These are phyloP conservation scores for Patella pellucida DNA, from an alignment of 2,888 invertebrate species.

Conservation along the genomic window DNA sequence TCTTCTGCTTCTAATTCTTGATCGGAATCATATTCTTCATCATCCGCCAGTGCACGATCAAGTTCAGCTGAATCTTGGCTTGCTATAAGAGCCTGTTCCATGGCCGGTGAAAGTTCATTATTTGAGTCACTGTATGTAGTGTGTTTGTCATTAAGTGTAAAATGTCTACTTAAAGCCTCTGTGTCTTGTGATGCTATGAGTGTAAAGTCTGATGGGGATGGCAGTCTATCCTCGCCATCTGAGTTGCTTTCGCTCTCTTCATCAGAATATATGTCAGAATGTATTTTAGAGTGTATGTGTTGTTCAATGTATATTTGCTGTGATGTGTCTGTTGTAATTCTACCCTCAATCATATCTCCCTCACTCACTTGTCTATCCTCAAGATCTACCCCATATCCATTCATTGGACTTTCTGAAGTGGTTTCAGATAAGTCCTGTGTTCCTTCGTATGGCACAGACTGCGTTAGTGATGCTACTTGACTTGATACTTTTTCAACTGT, in stretches of 20 bases:
- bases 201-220: constrained; percentile 68
- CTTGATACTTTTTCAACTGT: background rate
- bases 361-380: constrained; percentile 27
- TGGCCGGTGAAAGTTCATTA: constrained; percentile 28
- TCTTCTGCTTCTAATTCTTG: constrained; percentile 23
- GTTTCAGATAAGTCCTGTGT: constrained; percentile 45
- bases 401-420: constrained; percentile 43
- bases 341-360: constrained; percentile 46
- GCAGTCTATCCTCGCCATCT: constrained; percentile 55
- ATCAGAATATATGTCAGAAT: constrained; percentile 14
- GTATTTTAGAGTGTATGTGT: constrained; percentile 40
- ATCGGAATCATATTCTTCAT: constrained; percentile 19
- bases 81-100: constrained; percentile 13
- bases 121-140: constrained; percentile 4
- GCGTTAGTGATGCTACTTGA: background rate
- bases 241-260: constrained; percentile 23
- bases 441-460: constrained; percentile 20
- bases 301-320: constrained; percentile 67
- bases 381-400: constrained; percentile 24
- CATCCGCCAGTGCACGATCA: background rate
- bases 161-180: constrained; percentile 45
- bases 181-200: constrained; percentile 59
- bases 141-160: constrained; percentile 30
- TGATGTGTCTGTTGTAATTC: constrained; percentile 59
- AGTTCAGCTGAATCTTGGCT: constrained; percentile 6